A percentile compares a stretch with the other conserved stretches of the same genome.
phyloP scores from a whole-genome alignment of 2,797 vertebrate genomes.

The Phoebastria nigripes region DNA sequence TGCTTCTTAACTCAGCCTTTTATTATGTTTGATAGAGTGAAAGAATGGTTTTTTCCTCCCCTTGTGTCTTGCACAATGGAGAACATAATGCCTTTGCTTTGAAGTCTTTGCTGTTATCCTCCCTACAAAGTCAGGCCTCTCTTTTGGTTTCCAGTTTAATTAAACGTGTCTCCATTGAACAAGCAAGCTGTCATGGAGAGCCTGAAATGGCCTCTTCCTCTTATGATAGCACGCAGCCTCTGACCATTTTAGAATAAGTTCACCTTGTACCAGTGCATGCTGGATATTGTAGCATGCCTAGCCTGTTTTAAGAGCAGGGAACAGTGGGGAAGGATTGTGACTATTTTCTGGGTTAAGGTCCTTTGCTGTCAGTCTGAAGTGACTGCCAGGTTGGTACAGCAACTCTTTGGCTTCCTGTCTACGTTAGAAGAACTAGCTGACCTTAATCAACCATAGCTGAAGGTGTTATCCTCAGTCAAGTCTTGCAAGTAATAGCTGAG shows the following conservation, averaged over 20 bases:
- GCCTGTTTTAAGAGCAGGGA: background rate
- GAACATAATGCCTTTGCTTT: conserved; percentile 67
- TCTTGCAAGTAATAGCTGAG: background rate
- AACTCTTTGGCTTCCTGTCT: background rate
- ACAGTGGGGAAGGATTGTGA: background rate
- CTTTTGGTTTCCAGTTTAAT: conserved; percentile 64
- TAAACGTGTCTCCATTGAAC: conserved; percentile 29
- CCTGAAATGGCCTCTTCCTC: conserved; percentile 5
- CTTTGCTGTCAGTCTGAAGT: background rate
- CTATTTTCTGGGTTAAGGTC: background rate
- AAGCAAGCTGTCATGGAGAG: conserved; percentile 9
- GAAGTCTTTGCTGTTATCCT: conserved; percentile 53
- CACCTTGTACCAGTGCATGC: background rate
- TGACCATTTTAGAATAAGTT: background rate
- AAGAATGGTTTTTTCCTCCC: conserved; percentile 60
- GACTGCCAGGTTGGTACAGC: background rate
- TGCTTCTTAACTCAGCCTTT: conserved; percentile 52
- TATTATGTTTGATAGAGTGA: conserved; percentile 61
- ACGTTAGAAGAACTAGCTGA: background rate
- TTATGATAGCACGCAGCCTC: background rate
- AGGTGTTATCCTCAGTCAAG: background rate
- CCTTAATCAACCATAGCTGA: background rate
- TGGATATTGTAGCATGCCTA: background rate
- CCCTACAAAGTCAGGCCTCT: conserved; percentile 47
- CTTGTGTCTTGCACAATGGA: conserved; percentile 63